Evolutionary conservation across 2,888 invertebrate species (phyloP).

Genomic region (Lithophane leautieri): DNA sequence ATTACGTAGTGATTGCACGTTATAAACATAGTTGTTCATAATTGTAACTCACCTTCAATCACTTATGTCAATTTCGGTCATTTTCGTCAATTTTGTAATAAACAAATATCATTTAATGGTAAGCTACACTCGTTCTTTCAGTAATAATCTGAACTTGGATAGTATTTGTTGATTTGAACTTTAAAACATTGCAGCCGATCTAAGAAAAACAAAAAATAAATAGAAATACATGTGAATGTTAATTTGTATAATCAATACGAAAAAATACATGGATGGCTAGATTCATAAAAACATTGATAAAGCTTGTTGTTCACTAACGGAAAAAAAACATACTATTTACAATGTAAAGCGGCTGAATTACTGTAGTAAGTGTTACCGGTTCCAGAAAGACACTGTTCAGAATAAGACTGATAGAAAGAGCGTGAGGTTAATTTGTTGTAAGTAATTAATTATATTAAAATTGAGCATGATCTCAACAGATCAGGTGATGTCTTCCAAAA

Average conservation of each 20-base stretch:
- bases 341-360: conserved; percentile 16
- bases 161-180: conserved; percentile 8
- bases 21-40: conserved; percentile 40
- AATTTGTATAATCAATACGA: not conserved
- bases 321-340: not conserved
- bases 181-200: not conserved
- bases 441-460: conserved; percentile 55
- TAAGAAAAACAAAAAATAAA: not conserved
- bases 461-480: conserved; percentile 64
- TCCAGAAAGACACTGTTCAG: conserved; percentile 63
- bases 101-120: conserved; percentile 45
- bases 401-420: conserved; percentile 76
- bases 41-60: conserved; percentile 26
- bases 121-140: conserved; percentile 60
- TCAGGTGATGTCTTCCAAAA: conserved; percentile 77
- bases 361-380: conserved; percentile 46
- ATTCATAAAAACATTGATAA: not conserved
- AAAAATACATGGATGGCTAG: no score
- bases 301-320: not conserved
- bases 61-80: conserved; percentile 70
- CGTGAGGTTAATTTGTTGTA: conserved; percentile 55
- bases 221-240: not conserved
- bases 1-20: conserved; percentile 51
- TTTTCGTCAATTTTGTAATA: conserved; percentile 73
- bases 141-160: conserved; percentile 57